phyloP scores from a whole-genome alignment of 2,888 invertebrate genomes.

The Cosmopolites sordidus region DNA sequence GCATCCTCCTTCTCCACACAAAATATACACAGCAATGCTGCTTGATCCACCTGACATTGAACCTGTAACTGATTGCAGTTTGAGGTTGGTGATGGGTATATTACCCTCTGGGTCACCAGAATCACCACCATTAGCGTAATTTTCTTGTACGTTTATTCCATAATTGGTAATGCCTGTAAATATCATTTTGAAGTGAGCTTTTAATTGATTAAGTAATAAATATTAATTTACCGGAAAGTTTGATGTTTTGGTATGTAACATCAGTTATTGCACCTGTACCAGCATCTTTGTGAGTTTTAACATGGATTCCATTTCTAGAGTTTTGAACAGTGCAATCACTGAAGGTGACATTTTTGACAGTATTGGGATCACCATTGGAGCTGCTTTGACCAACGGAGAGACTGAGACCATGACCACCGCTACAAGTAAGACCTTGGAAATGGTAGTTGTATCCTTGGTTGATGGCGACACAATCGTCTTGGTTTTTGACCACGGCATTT shows the following conservation, averaged over 20 bases:
- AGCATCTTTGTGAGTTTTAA: constrained; percentile 30
- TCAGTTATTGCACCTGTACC: constrained; percentile 26
- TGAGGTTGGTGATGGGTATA: constrained; percentile 8
- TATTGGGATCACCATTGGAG: constrained; percentile 21
- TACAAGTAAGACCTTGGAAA: constrained; percentile 26
- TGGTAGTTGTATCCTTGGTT: constrained; percentile 27
- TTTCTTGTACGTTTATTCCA: constrained; percentile 17
- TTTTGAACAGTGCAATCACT: constrained; percentile 24
- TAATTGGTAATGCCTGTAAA: constrained; percentile 6
- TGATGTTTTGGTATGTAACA: constrained; percentile 28
- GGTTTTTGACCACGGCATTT: constrained; percentile 29
- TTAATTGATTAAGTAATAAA: not conserved
- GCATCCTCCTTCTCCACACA: constrained; percentile 24
- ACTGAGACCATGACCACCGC: constrained; percentile 32
- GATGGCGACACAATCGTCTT: constrained; percentile 32
- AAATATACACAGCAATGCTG: constrained; percentile 18
- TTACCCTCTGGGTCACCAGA: constrained; percentile 7
- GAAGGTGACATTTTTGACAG: constrained; percentile 27
- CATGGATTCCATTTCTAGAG: constrained; percentile 30
- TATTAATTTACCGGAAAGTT: constrained; percentile 19
- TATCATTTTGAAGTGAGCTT: not conserved
- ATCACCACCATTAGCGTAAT: constrained; percentile 3
- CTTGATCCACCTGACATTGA: constrained; percentile 4
- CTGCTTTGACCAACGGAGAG: constrained; percentile 30
- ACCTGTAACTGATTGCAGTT: not conserved